Conservation (phyloP, 2,797 vertebrate species). For the Limosa lapponica region DNA sequence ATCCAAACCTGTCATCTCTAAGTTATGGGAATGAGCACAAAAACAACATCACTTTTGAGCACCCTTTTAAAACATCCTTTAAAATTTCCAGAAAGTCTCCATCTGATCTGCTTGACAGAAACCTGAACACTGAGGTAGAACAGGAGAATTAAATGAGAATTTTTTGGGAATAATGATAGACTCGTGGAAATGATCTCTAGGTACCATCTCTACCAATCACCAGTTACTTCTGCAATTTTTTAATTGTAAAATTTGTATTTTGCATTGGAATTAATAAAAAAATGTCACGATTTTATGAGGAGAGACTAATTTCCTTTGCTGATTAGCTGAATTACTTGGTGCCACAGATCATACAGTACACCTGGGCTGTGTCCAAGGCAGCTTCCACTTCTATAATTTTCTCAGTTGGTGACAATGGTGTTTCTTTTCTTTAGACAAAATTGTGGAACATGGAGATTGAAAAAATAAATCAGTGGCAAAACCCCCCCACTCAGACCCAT, state of each 20-base stretch:
- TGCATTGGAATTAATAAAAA: not conserved
- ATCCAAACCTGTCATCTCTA: not conserved
- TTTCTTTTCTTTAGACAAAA: not conserved
- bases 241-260: not conserved
- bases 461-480: not conserved
- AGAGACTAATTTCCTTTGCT: not conserved
- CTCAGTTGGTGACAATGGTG: not conserved
- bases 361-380: not conserved
- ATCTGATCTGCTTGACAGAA: not conserved
- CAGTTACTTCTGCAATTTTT: not conserved
- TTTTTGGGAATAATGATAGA: not conserved
- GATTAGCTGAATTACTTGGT: not conserved
- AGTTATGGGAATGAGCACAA: not conserved
- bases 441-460: not conserved
- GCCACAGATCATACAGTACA: not conserved
- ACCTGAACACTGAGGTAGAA: not conserved
- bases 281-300: not conserved
- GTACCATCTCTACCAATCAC: not conserved
- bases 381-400: not conserved
- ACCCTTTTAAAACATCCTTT: not conserved
- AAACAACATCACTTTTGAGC: not conserved
- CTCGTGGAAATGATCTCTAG: not conserved
- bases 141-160: not conserved
- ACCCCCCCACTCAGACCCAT: fast-evolving
- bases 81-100: not conserved